Evolutionary conservation across 1,140 invertebrate genomes (phyloP).

Genomic region (Eueides isabella): DNA sequence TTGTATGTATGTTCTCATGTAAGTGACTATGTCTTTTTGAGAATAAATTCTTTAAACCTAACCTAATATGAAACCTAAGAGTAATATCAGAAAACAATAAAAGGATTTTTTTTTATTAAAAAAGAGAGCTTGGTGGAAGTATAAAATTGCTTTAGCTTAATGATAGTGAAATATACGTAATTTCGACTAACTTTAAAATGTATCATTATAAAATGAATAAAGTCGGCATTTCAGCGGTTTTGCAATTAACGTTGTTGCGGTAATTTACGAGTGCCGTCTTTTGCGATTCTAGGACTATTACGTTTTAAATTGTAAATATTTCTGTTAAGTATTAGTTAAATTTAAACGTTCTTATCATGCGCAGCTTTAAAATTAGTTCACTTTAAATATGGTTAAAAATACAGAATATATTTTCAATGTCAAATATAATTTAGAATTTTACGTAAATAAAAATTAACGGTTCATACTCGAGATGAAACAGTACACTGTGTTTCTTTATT

Average conservation of each 20-base stretch:
- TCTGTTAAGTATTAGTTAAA: conserved; percentile 13
- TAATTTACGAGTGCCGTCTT: conserved; percentile 48
- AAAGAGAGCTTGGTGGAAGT: background rate
- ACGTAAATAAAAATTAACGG: background rate
- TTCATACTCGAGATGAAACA: background rate
- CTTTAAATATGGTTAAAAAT: background rate
- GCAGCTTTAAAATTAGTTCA: background rate
- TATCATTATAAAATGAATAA: conserved; percentile 50
- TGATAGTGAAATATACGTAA: conserved; percentile 5
- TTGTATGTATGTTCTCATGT: too few relatives aligned
- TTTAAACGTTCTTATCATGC: background rate
- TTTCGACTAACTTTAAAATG: conserved; percentile 8
- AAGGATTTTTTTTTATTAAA: background rate
- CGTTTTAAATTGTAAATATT: conserved; percentile 1
- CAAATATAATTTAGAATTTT: background rate
- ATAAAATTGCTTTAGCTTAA: background rate
- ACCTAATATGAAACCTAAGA: too few relatives aligned
- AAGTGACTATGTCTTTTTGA: too few relatives aligned
- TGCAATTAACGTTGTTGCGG: conserved; percentile 70
- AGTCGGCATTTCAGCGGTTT: conserved; percentile 57
- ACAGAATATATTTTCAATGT: background rate
- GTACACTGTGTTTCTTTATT: background rate
- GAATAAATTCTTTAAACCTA: too few relatives aligned
- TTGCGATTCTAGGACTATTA: conserved; percentile 12
- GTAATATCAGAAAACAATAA: background rate